A percentile compares a stretch with the other conserved stretches of the same genome.
These are phyloP conservation scores for Chascanopsetta lugubris DNA, from an alignment of 2,113 vertebrate species.

Conservation along the genomic window DNA sequence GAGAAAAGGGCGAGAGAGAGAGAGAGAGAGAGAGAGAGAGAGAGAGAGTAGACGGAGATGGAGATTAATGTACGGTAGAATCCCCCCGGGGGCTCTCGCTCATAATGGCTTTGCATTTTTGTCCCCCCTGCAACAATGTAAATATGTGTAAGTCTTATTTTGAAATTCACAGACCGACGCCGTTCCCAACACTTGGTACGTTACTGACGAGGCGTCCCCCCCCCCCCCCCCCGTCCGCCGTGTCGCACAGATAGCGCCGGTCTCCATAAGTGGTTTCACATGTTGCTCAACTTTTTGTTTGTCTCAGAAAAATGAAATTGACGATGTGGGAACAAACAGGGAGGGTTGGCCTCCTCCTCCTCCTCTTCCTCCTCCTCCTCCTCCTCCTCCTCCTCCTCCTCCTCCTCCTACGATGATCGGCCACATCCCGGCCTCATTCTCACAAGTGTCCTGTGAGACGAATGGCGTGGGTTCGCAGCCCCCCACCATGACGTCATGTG, in stretches of 20 bases:
- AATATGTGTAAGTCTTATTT: too few relatives aligned
- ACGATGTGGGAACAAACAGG: constrained; percentile 40
- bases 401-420: too few relatives aligned
- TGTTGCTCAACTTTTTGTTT: neutral
- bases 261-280: neutral
- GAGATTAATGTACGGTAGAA: constrained; percentile 38
- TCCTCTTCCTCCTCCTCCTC: too few relatives aligned
- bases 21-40: too few relatives aligned
- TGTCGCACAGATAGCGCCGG: neutral
- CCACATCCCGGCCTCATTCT: constrained; percentile 23
- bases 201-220: neutral
- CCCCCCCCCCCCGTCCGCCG: neutral
- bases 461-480: constrained; percentile 34
- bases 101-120: neutral
- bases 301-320: neutral
- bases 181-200: constrained; percentile 2
- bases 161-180: too few relatives aligned
- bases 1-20: constrained; percentile 32
- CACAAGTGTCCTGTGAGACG: constrained; percentile 12
- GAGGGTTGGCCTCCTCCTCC: neutral
- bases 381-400: too few relatives aligned
- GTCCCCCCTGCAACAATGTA: constrained; percentile 4
- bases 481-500: constrained; percentile 29
- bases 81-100: constrained; percentile 9
- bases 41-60: constrained; percentile 36